phyloP scores from a whole-genome alignment of 2,113 vertebrate genomes.

The Megaceryle maxima region DNA sequence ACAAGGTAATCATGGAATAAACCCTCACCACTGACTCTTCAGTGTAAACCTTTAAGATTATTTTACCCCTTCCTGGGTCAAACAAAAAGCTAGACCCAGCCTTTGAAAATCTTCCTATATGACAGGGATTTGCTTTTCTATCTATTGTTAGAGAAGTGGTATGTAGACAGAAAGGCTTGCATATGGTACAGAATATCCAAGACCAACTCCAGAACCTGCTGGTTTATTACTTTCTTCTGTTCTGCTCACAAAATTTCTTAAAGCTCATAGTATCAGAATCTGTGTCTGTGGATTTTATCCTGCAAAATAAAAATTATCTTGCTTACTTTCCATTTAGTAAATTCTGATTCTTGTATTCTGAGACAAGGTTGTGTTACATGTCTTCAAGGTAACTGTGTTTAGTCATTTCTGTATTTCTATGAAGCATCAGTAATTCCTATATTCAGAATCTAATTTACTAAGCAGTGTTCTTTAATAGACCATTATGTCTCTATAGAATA shows the following conservation, averaged over 20 bases:
- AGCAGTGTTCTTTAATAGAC: not conserved
- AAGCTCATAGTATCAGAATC: not conserved
- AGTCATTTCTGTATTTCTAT: not conserved
- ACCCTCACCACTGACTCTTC: not conserved
- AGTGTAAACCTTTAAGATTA: not conserved
- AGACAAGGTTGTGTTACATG: not conserved
- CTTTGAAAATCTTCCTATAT: not conserved
- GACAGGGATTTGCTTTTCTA: not conserved
- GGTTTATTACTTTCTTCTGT: not conserved
- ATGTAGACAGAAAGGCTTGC: not conserved
- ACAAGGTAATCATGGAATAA: not conserved
- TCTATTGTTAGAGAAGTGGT: not conserved
- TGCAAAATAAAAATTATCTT: not conserved
- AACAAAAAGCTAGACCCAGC: not conserved
- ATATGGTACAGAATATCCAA: not conserved
- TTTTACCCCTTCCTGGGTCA: not conserved
- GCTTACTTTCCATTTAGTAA: not conserved
- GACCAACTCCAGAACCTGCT: not conserved
- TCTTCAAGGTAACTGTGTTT: not conserved
- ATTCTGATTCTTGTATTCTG: not conserved
- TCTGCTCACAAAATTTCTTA: not conserved
- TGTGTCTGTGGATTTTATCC: not conserved
- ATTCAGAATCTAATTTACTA: not conserved
- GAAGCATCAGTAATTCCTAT: not conserved
- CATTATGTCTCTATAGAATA: not conserved